A percentile compares a stretch with the other conserved stretches of the same genome.
These are phyloP conservation scores for Drymonia ruficornis DNA, from an alignment of 2,888 invertebrate species.

Conservation along the genomic window DNA sequence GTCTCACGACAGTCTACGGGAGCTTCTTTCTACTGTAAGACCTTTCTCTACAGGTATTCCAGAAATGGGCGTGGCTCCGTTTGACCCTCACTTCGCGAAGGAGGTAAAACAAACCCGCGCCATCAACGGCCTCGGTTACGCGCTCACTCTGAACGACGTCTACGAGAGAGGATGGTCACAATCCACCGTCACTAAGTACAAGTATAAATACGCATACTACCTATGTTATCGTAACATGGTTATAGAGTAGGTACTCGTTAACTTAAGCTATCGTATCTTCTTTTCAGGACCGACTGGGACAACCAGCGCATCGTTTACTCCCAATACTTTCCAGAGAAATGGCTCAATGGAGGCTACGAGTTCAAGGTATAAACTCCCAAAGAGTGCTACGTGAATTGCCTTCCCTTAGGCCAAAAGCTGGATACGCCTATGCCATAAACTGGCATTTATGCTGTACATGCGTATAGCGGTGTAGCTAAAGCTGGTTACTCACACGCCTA, in stretches of 20 bases:
- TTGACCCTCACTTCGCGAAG: slow-evolving; percentile 91
- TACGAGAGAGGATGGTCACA: slow-evolving; percentile 91
- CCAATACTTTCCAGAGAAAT: slow-evolving; percentile 93
- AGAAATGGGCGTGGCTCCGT: slow-evolving; percentile 88
- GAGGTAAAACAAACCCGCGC: slow-evolving; percentile 87
- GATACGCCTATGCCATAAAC: too few relatives aligned
- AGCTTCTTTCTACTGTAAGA: too few relatives aligned
- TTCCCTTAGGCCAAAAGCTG: too few relatives aligned
- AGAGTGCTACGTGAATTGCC: too few relatives aligned
- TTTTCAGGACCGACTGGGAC: slow-evolving; percentile 86
- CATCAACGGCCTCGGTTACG: slow-evolving; percentile 87
- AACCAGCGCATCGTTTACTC: slow-evolving; percentile 89
- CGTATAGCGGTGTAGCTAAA: too few relatives aligned
- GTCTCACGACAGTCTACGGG: too few relatives aligned
- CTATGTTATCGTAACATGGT: not conserved
- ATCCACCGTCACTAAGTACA: slow-evolving; percentile 91
- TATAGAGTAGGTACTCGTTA: not conserved
- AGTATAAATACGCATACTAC: slow-evolving; percentile 63
- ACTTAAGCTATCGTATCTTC: not conserved
- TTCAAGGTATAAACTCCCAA: slow-evolving; percentile 59
- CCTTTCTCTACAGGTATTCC: slow-evolving; percentile 85
- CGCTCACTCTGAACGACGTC: slow-evolving; percentile 89
- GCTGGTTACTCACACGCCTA: too few relatives aligned
- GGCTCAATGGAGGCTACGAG: slow-evolving; percentile 86
- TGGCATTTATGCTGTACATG: too few relatives aligned